These are phyloP conservation scores for Automeris io DNA, from an alignment of 2,888 invertebrate species.

Conservation along the genomic window DNA sequence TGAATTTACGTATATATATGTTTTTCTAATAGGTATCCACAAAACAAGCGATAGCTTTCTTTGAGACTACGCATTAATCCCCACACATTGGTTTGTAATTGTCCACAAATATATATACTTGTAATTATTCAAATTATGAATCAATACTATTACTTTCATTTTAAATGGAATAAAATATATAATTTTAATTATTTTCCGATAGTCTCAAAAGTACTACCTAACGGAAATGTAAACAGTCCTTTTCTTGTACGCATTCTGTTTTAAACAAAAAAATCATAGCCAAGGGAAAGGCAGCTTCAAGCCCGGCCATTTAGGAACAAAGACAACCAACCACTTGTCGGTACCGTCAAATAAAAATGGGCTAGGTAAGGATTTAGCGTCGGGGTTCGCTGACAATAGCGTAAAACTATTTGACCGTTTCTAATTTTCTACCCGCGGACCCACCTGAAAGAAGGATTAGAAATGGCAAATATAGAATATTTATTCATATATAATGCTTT, in stretches of 20 bases:
- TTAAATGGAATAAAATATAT: too few species aligned
- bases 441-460: constrained; percentile 18
- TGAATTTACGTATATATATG: too few species aligned
- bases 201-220: too few species aligned
- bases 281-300: constrained; percentile 15
- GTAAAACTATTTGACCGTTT: constrained; percentile 25
- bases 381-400: constrained; percentile 28
- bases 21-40: constrained; percentile 16
- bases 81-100: too few species aligned
- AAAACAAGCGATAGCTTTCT: too few species aligned
- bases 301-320: constrained; percentile 24
- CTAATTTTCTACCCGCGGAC: constrained; percentile 21
- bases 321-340: constrained; percentile 10
- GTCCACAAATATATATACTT: too few species aligned
- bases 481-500: not conserved
- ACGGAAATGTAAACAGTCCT: not conserved
- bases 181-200: too few species aligned
- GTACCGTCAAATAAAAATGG: constrained; percentile 5
- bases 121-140: too few species aligned
- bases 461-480: not conserved
- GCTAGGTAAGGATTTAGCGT: constrained; percentile 18
- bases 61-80: too few species aligned
- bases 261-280: not conserved
- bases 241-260: not conserved
- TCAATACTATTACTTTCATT: too few species aligned